Evolutionary conservation across 2,888 invertebrate genomes (phyloP), one percentile per base, ranked within the genome.

Genomic region (Spodoptera exigua): DNA sequence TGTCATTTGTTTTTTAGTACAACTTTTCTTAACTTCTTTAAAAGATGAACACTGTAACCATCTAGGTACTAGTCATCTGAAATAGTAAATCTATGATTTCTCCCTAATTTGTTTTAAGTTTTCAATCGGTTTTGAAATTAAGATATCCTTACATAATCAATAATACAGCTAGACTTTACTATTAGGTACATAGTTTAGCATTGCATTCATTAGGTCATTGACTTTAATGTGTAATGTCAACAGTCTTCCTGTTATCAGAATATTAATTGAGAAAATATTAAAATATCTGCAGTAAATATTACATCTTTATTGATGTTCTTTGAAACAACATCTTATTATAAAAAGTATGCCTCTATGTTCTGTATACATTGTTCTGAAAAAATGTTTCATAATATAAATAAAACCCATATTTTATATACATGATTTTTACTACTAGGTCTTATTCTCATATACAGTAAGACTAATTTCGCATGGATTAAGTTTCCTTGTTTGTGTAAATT

Each of bases 111-210:
- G 3, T 10, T 17, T 16, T 12, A 34, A 34, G 2, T 9, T 17
- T 17, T 17, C 7, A 45, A 34, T 45, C 18, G 5, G 14, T 34
- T 45, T 17, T 17, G 27, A 7, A 7, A 7, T 27, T 43, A 39
- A 46, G 55, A 47, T 55, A 60, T 55, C 51, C 40, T 66, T 61
- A 46, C 61, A 52, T 55, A 56, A 68, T 62, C 46, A 61, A 63
- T 72, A 60, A 36, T 48, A 27, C 51, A 67, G 56, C 32, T 48
- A 37, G 52, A 53, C 60, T 51, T 51, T 51, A 27, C 32, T 32
- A 17, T 52, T 35, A n/a, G n/a, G n/a, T n/a, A n/a, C 37, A n/a
- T 48, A 53, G 27, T 35, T 48, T 46, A 52, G 21, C 13, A 47
- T 44, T 51, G 40, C 12, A 48, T 14, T 27, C 34, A 53, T 49